Percentiles rank a stretch among this genome's conserved stretches.
Evolutionary conservation across 2,113 vertebrate species (phyloP).

Genomic region (Cyprinus carpio): DNA sequence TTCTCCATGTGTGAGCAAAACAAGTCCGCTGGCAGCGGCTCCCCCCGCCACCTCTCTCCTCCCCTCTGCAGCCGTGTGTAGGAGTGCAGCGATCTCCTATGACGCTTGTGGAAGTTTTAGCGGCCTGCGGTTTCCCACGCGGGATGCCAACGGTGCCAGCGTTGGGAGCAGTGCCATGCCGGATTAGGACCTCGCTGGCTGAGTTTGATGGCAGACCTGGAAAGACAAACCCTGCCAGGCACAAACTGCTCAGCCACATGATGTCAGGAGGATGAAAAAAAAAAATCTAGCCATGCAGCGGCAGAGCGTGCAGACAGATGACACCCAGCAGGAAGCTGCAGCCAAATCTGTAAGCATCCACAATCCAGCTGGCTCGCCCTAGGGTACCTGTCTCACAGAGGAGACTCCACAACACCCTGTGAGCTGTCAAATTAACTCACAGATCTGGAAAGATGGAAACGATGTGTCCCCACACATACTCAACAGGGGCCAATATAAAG

Average conservation of each 20-base stretch:
- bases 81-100: conserved; percentile 33
- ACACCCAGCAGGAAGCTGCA: conserved; percentile 93
- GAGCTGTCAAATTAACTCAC: conserved; percentile 92
- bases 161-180: conserved; percentile 85
- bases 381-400: conserved; percentile 89
- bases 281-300: conserved; percentile 83
- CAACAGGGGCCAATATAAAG: conserved; percentile 56
- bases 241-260: conserved; percentile 94
- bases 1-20: conserved; percentile 58
- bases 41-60: conserved; percentile 35
- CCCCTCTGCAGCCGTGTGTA: background rate
- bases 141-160: conserved; percentile 65
- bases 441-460: conserved; percentile 84
- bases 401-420: conserved; percentile 84
- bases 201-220: conserved; percentile 88
- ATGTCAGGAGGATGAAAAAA: conserved; percentile 82
- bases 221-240: conserved; percentile 93
- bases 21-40: conserved; percentile 61
- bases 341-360: conserved; percentile 88
- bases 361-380: conserved; percentile 90
- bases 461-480: conserved; percentile 79
- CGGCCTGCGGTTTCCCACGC: conserved; percentile 56
- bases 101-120: conserved; percentile 64
- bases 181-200: conserved; percentile 82
- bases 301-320: conserved; percentile 90